These are phyloP conservation scores for Steatornis caripensis DNA, from an alignment of 2,113 vertebrate species.

Conservation along the genomic window DNA sequence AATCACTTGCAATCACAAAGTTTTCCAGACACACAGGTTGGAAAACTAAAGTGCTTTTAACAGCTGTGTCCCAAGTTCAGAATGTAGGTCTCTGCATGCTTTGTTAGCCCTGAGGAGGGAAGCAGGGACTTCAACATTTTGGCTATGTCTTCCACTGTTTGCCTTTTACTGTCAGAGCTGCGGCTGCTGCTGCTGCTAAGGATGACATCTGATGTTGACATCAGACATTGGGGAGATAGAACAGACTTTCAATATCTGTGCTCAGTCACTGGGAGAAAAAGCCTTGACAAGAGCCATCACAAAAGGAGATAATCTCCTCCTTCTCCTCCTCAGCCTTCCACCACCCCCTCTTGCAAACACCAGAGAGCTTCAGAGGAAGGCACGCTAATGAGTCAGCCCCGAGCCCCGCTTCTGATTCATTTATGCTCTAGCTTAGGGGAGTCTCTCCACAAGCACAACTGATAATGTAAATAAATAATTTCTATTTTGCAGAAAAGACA, in stretches of 20 bases:
- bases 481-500: background rate
- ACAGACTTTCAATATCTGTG: slow-evolving; percentile 22
- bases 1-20: slow-evolving; percentile 58
- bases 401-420: background rate
- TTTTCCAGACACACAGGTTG: slow-evolving; percentile 58
- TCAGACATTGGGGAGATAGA: slow-evolving; percentile 46
- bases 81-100: slow-evolving; percentile 45
- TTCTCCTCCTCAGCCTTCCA: background rate
- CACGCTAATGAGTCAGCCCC: background rate
- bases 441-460: background rate
- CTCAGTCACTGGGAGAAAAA: slow-evolving; percentile 52
- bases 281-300: slow-evolving; percentile 6
- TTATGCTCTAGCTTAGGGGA: background rate
- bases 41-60: slow-evolving; percentile 72
- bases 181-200: slow-evolving; percentile 29
- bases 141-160: slow-evolving; percentile 47
- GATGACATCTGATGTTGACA: slow-evolving; percentile 62
- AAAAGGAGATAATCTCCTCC: background rate
- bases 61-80: slow-evolving; percentile 65
- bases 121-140: slow-evolving; percentile 64
- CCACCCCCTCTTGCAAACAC: background rate
- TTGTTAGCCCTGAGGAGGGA: slow-evolving; percentile 65
- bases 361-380: background rate
- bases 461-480: background rate
- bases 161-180: slow-evolving; percentile 66